Conservation (phyloP, 2,888 invertebrate genomes). For the Melanostoma mellinum region DNA sequence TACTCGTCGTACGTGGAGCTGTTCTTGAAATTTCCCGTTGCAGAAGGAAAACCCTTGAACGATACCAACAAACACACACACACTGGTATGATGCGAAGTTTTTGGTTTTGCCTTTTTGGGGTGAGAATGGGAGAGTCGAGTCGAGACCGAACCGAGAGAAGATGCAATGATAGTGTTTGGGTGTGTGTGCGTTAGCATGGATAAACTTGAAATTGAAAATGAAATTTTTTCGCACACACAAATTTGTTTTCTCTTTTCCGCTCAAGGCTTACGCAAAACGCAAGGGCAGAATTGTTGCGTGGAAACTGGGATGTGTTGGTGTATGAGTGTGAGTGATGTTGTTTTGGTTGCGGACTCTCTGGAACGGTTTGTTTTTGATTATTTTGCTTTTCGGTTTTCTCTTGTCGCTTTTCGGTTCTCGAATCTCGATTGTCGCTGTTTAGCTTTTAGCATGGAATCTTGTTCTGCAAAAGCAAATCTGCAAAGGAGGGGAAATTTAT, state of each 20-base stretch:
- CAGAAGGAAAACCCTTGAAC: slow-evolving; percentile 63
- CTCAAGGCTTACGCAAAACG: slow-evolving; percentile 55
- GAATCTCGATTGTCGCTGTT: not conserved
- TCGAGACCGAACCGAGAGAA: not conserved
- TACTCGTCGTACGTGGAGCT: slow-evolving; percentile 6
- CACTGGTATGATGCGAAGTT: not conserved
- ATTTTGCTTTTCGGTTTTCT: slow-evolving; percentile 21
- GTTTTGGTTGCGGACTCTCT: slow-evolving; percentile 30
- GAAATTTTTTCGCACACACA: slow-evolving; percentile 49
- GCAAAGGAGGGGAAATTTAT: slow-evolving; percentile 55
- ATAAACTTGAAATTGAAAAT: slow-evolving; percentile 73
- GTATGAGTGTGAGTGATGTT: slow-evolving; percentile 13
- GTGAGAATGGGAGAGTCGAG: not conserved
- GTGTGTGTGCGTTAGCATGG: slow-evolving; percentile 15
- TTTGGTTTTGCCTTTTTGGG: not conserved
- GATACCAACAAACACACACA: slow-evolving; percentile 37
- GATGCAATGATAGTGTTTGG: not conserved
- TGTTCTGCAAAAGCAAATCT: slow-evolving; percentile 29
- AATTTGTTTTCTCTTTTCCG: slow-evolving; percentile 48
- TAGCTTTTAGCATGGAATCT: not conserved
- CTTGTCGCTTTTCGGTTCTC: not conserved
- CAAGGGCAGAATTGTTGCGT: slow-evolving; percentile 58
- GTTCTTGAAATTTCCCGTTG: slow-evolving; percentile 70
- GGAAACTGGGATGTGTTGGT: slow-evolving; percentile 7
- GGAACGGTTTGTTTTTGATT: slow-evolving; percentile 46